phyloP scores from a whole-genome alignment of 2,113 vertebrate genomes.

The Bubo scandiacus region DNA sequence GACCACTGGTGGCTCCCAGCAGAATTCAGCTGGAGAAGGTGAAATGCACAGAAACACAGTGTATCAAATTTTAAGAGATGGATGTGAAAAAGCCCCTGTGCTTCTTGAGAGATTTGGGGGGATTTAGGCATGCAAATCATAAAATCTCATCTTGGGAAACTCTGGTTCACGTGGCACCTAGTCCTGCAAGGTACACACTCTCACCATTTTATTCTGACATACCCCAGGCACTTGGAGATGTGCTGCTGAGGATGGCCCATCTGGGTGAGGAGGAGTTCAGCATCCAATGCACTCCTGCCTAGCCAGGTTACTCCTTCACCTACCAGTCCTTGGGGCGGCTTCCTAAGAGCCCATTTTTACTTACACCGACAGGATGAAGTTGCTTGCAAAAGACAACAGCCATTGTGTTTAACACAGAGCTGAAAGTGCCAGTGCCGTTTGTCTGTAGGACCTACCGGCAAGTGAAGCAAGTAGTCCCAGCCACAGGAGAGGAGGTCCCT shows the following conservation, averaged over 20 bases:
- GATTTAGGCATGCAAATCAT: neutral
- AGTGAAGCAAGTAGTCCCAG: neutral
- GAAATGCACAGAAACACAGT: rapidly evolving
- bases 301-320: neutral
- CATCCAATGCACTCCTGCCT: neutral
- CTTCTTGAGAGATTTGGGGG: neutral
- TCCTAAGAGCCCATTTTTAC: neutral
- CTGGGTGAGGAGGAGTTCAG: neutral
- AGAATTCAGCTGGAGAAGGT: neutral
- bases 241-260: neutral
- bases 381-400: neutral
- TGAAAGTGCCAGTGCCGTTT: neutral
- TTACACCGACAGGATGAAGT: neutral
- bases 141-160: neutral
- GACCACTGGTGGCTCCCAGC: neutral
- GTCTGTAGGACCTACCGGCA: neutral
- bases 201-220: neutral
- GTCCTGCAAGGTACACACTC: neutral
- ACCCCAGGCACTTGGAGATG: neutral
- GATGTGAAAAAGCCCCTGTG: neutral
- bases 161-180: neutral
- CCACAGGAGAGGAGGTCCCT: neutral
- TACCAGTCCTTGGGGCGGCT: neutral
- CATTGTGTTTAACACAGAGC: neutral
- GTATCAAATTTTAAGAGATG: neutral